These are phyloP conservation scores for Hoplostethus atlanticus DNA, from an alignment of 2,797 vertebrate genomes.

Conservation along the genomic window DNA sequence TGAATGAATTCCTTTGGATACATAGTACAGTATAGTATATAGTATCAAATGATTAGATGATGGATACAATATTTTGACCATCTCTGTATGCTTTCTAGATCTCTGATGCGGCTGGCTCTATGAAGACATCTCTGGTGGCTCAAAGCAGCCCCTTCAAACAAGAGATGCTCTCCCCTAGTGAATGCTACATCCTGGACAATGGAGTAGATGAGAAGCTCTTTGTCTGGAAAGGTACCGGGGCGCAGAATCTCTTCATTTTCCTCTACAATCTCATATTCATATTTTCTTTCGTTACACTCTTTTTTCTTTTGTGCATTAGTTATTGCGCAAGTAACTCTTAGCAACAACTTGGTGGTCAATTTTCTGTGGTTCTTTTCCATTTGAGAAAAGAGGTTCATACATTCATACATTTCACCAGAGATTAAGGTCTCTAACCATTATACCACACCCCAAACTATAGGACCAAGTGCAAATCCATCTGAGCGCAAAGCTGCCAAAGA, in stretches of 20 bases:
- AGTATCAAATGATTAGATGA: neutral
- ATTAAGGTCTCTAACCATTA: conserved; percentile 22
- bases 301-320: neutral
- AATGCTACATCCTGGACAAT: conserved; percentile 86
- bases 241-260: neutral
- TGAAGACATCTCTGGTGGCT: conserved; percentile 70
- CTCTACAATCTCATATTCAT: neutral
- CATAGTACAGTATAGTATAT: neutral
- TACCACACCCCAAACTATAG: conserved; percentile 54
- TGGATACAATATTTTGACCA: neutral
- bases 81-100: conserved; percentile 66
- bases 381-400: conserved; percentile 1
- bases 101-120: conserved; percentile 78
- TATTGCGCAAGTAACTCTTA: neutral
- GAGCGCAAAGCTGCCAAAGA: conserved; percentile 78
- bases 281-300: neutral
- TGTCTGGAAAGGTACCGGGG: conserved; percentile 85
- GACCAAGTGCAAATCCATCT: conserved; percentile 60
- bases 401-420: neutral
- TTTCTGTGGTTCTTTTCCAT: neutral
- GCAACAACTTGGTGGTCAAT: neutral
- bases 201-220: conserved; percentile 72
- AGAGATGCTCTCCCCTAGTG: conserved; percentile 66
- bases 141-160: conserved; percentile 81
- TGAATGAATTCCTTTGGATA: neutral